Base-by-base conservation (phyloP, 1,140 invertebrate species). In the Lepidurus packardi region DNA sequence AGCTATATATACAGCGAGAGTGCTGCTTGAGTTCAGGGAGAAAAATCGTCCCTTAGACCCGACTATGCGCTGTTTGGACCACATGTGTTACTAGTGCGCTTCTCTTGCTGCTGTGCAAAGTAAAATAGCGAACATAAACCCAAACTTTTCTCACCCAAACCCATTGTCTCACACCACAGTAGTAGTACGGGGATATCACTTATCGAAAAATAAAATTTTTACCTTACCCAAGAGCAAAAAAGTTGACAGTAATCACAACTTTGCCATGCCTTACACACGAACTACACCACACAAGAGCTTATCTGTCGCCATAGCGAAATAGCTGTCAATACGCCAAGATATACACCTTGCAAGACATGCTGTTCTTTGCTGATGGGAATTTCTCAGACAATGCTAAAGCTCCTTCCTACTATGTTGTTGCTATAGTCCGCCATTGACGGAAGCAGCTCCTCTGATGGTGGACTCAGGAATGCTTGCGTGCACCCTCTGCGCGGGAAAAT, bases 371-470 rank as follows among this genome's bases (percentile, higher is more conserved):
- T n/a, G 13, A 7, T 65, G 21, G 34, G 53, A 11, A 16, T 65
- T 65, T 65, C n/a, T 7, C 16, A 21, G 53, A 65, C 53, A 65
- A 65, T 7, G 13, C 13, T 65, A 65, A 13, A 65, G 53, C 53
- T 65, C 13, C 34, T 34, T 65, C 13, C 53, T 21, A 9, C 8
- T 13, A n/a, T 65, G 53, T 65, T 65, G 53, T 65, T 65, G 8
- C 53, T 21, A 65, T n/a, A 13, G 53, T 65, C 8, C 53, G 53
- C 53, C 53, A 65, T 65, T 65, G 53, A 65, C 21, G 53, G 16
- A 9, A 65, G 53, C 53, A 65, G 53, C 53, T 65, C 53, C 53
- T 65, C 53, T 65, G 16, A 65, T 21, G 53, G 53, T n/a, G 53
- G 16, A 65, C 53, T 65, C 1, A 21, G 53, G 53, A 16, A 7